A percentile compares a stretch with the other conserved stretches of the same genome.
These are phyloP conservation scores for Xestia ashworthii DNA, from an alignment of 2,888 invertebrate species.

Conservation along the genomic window DNA sequence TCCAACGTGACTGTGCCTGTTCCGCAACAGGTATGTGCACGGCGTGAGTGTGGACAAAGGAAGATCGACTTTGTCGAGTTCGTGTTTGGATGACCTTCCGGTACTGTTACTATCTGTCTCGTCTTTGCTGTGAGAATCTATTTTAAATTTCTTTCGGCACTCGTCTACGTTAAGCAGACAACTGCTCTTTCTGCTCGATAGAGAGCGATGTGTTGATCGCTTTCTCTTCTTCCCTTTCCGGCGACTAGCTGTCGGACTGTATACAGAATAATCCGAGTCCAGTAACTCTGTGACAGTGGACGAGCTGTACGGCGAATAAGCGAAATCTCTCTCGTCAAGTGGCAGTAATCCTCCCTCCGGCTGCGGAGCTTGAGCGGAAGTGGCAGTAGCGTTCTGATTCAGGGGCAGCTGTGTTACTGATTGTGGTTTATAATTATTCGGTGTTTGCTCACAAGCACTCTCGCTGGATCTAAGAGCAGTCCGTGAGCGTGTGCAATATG, in stretches of 20 bases:
- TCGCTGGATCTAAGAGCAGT: constrained; percentile 86
- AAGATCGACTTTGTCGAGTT: constrained; percentile 78
- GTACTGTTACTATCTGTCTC: constrained; percentile 74
- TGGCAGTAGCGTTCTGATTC: constrained; percentile 75
- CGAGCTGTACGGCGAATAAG: constrained; percentile 88
- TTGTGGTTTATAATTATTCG: constrained; percentile 75
- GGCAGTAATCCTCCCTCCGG: constrained; percentile 87
- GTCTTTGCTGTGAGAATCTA: constrained; percentile 86
- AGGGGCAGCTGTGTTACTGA: constrained; percentile 72
- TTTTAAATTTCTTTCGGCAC: constrained; percentile 89
- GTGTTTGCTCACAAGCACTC: constrained; percentile 84
- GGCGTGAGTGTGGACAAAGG: constrained; percentile 79
- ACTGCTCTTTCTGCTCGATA: constrained; percentile 84
- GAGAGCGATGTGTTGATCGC: constrained; percentile 84
- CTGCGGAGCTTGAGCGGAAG: constrained; percentile 76
- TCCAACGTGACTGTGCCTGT: constrained; percentile 73
- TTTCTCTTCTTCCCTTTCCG: constrained; percentile 88
- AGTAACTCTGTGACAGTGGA: constrained; percentile 87
- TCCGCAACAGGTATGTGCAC: constrained; percentile 64
- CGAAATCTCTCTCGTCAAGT: constrained; percentile 88
- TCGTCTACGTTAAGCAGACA: constrained; percentile 81
- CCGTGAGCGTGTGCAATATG: constrained; percentile 88
- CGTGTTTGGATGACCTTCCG: constrained; percentile 75
- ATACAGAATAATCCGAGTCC: constrained; percentile 89
- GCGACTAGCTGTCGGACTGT: constrained; percentile 85